Evolutionary conservation across 1,140 invertebrate species (phyloP).

Genomic region (Caerostris darwini): DNA sequence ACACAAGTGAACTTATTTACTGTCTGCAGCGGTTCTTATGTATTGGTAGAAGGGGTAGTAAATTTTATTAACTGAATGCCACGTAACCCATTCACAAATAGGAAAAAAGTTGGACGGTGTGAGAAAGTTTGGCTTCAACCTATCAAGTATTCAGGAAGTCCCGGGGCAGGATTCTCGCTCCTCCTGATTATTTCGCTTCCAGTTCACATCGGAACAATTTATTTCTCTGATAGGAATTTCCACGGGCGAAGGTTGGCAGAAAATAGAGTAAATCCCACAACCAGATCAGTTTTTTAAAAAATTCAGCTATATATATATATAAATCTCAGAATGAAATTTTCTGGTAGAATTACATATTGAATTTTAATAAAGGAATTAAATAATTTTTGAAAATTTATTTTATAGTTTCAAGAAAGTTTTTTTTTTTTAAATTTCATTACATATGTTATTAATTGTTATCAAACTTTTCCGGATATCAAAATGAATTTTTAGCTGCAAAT

Average conservation of each 20-base stretch:
- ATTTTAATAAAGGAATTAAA: too few relatives aligned
- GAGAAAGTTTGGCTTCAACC: not conserved
- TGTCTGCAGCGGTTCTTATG: not conserved
- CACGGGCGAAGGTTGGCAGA: not conserved
- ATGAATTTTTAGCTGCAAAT: too few relatives aligned
- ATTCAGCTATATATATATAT: too few relatives aligned
- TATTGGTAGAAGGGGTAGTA: not conserved
- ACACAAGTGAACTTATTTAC: not conserved
- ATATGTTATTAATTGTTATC: too few relatives aligned
- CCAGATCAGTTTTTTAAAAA: not conserved
- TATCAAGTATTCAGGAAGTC: not conserved
- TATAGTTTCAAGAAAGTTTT: too few relatives aligned
- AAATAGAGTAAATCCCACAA: not conserved
- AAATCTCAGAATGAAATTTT: too few relatives aligned
- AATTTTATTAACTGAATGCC: conserved; percentile 2
- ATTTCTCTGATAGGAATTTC: not conserved
- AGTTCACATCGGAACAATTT: not conserved
- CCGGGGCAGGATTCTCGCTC: not conserved
- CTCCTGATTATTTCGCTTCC: not conserved
- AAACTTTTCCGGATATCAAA: too few relatives aligned
- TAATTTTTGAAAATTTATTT: too few relatives aligned
- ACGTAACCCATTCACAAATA: not conserved
- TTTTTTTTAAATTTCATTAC: too few relatives aligned
- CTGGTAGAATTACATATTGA: too few relatives aligned
- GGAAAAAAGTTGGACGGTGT: not conserved